Evolutionary conservation across 1,140 invertebrate species (phyloP), one percentile per base, ranked within the genome.

Genomic region (Ceratina australensis): DNA sequence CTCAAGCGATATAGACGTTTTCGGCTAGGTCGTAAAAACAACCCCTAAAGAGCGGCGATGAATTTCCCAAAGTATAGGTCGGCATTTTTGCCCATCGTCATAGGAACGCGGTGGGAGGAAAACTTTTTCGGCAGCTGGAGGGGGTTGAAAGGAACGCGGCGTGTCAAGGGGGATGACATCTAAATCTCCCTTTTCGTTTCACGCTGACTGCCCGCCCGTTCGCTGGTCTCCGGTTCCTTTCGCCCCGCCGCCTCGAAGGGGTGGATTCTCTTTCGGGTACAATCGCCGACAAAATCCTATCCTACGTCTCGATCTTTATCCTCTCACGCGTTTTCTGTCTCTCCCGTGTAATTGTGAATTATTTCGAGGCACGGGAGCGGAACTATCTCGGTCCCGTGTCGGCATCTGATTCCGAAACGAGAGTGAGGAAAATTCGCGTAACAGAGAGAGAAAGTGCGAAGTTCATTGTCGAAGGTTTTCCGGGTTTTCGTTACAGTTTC

Each of bases 121-220:
- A 65, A 74, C 42, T 68, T 63, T 49, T 20, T 50, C 26, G 33
- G 10, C 72, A 13, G 10, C 16, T 26, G 60, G 67, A 60, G 82
- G 74, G 65, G 82, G 78, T 78, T 63, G 66, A 85, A 89, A 84
- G 73, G 82, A 85, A 84, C 33, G 75, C 71, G 85, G 85, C 81
- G 81, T 79, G 86, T 90, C 88, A 88, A 42, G 33, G 85, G 87
- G 90, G 89, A 91, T 92, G 90, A 92, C 85, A 89, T 92, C 91
- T 92, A 91, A 92, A 92, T 92, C 89, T 90, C 87, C 87, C 87
- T 86, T 89, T 90, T 89, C 88, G 86, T 87, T 89, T 88, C 88
- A 89, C 81, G 81, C 88, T 88, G 83, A 89, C 88, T 91, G 87
- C 87, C 90, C 91, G 90, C 91, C 91, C 90, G 90, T 91, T 86